Percentiles rank a stretch among this genome's conserved stretches.
These are phyloP conservation scores for Nibea albiflora DNA, from an alignment of 2,113 vertebrate species.

Conservation along the genomic window DNA sequence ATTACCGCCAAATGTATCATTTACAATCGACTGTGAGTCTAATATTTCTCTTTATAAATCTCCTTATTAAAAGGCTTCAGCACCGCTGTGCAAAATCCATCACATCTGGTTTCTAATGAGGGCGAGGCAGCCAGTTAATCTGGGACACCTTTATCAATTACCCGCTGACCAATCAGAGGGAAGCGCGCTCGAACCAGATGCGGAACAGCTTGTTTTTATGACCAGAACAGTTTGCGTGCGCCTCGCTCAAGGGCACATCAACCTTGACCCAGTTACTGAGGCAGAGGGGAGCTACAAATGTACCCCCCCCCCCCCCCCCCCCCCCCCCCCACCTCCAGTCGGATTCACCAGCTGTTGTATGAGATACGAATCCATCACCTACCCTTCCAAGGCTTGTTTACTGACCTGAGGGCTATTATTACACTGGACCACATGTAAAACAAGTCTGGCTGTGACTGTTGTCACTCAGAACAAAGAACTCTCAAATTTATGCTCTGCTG, in stretches of 20 bases:
- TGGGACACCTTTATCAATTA: constrained; percentile 62
- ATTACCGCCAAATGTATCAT: neutral
- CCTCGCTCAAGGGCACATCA: constrained; percentile 60
- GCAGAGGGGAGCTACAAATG: constrained; percentile 37
- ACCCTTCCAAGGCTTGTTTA: constrained; percentile 49
- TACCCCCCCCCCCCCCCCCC: neutral
- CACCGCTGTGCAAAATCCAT: constrained; percentile 31
- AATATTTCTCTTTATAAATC: constrained; percentile 3
- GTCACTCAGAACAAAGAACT: constrained; percentile 12
- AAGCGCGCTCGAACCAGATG: constrained; percentile 38
- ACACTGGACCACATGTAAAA: constrained; percentile 49
- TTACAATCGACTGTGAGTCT: neutral
- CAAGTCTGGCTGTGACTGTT: constrained; percentile 10
- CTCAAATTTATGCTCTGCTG: neutral
- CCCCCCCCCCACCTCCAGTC: neutral
- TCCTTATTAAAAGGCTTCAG: neutral
- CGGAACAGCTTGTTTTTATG: constrained; percentile 65
- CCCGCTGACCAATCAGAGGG: constrained; percentile 61
- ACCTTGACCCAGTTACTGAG: constrained; percentile 76
- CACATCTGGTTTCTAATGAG: constrained; percentile 62
- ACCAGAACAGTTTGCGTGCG: constrained; percentile 39
- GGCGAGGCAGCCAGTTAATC: constrained; percentile 51
- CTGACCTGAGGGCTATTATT: constrained; percentile 62
- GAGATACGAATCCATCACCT: constrained; percentile 64
- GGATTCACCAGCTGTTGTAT: constrained; percentile 70